Evolutionary conservation across 1,140 invertebrate genomes (phyloP).

Genomic region (Nasonia vitripennis): DNA sequence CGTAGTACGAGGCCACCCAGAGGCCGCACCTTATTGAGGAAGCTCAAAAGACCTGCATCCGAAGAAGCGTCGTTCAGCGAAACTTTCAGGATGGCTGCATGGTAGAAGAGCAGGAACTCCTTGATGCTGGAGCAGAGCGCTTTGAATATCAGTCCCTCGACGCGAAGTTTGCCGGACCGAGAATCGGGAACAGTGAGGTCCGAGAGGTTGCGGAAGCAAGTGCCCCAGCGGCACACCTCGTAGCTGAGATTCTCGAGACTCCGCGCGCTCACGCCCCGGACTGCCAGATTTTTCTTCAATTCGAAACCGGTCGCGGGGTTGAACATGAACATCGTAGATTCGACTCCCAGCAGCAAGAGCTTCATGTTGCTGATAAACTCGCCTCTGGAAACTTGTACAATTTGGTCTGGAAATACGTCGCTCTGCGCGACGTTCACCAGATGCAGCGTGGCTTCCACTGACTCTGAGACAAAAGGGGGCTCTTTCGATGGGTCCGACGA

Average conservation of each 20-base stretch:
- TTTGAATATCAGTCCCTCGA: slow-evolving; percentile 70
- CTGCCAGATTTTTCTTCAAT: slow-evolving; percentile 60
- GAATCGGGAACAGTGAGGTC: slow-evolving; percentile 57
- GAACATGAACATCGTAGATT: slow-evolving; percentile 72
- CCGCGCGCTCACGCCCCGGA: slow-evolving; percentile 62
- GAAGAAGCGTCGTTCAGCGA: slow-evolving; percentile 65
- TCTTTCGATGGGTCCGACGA: slow-evolving; percentile 59
- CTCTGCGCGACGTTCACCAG: slow-evolving; percentile 54
- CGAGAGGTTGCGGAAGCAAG: slow-evolving; percentile 65
- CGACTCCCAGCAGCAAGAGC: slow-evolving; percentile 72
- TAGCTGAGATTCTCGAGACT: slow-evolving; percentile 61
- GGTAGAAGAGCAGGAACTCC: slow-evolving; percentile 76
- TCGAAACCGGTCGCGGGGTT: slow-evolving; percentile 60
- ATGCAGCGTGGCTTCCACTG: slow-evolving; percentile 62
- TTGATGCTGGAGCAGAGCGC: slow-evolving; percentile 72
- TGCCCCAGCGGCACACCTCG: slow-evolving; percentile 67
- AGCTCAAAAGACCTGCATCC: slow-evolving; percentile 73
- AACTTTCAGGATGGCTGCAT: slow-evolving; percentile 74
- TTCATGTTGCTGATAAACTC: slow-evolving; percentile 70
- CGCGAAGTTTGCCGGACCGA: slow-evolving; percentile 58
- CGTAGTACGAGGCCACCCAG: slow-evolving; percentile 75
- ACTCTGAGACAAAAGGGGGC: slow-evolving; percentile 64
- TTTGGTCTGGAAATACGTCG: slow-evolving; percentile 20
- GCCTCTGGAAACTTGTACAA: slow-evolving; percentile 59
- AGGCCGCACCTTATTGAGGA: slow-evolving; percentile 73